phyloP scores from a whole-genome alignment of 2,888 invertebrate genomes.

The Dorcus hopei region DNA sequence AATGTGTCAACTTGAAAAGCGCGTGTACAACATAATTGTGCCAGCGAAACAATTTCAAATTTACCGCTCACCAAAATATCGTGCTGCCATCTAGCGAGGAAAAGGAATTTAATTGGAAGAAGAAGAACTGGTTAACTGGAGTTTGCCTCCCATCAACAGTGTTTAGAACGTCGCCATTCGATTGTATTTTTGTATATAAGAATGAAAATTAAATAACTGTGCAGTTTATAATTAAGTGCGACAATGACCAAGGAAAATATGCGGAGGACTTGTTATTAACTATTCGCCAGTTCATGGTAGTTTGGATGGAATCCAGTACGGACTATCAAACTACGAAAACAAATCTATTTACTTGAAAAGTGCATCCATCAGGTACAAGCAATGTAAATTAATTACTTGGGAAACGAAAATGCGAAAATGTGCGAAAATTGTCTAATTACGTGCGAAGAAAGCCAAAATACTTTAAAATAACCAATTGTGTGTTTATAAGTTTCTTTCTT shows the following conservation, averaged over 20 bases:
- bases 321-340: constrained; percentile 42
- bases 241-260: constrained; percentile 21
- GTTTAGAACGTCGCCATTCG: constrained; percentile 51
- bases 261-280: constrained; percentile 21
- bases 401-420: constrained; percentile 8
- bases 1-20: too few relatives aligned
- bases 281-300: constrained; percentile 14
- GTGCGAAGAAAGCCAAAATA: constrained; percentile 18
- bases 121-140: constrained; percentile 47
- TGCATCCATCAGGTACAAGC: constrained; percentile 42
- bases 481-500: constrained; percentile 37
- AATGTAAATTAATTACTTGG: constrained; percentile 22
- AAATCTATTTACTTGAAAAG: constrained; percentile 43
- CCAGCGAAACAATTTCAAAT: background rate
- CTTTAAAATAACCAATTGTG: constrained; percentile 25
- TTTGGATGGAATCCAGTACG: constrained; percentile 9
- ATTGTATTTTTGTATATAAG: constrained; percentile 44
- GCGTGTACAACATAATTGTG: too few relatives aligned
- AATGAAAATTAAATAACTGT: constrained; percentile 40
- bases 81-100: constrained; percentile 16
- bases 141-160: constrained; percentile 50
- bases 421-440: constrained; percentile 8
- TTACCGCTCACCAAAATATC: background rate
- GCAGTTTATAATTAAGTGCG: constrained; percentile 26
- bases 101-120: constrained; percentile 22